These are phyloP conservation scores for Fistularia tabacaria DNA, from an alignment of 2,797 vertebrate species.

Conservation along the genomic window DNA sequence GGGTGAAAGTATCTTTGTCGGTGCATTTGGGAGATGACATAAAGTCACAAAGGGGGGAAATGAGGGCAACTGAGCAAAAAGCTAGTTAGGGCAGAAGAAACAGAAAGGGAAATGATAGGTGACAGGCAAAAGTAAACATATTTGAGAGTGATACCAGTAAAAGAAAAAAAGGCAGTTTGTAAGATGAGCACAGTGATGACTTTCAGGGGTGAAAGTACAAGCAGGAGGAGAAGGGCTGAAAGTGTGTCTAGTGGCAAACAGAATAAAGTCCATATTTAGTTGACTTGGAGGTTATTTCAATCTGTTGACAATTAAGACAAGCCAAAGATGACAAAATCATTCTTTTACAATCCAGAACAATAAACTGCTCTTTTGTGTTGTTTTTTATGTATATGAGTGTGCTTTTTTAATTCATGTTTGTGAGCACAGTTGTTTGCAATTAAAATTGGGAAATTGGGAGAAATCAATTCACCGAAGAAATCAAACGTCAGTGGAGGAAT, in stretches of 20 bases:
- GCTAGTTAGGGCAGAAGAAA: slow-evolving; percentile 7
- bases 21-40: slow-evolving; percentile 9
- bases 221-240: background rate
- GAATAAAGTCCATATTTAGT: slow-evolving; percentile 1
- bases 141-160: slow-evolving; percentile 6
- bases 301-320: background rate
- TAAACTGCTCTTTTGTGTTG: no score
- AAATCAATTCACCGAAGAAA: no score
- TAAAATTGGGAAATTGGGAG: no score
- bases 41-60: slow-evolving; percentile 16
- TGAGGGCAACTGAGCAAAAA: slow-evolving; percentile 35
- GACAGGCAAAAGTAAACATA: slow-evolving; percentile 20
- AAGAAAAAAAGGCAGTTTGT: background rate
- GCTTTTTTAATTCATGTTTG: no score
- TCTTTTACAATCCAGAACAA: no score
- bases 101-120: slow-evolving; percentile 3
- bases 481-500: no score
- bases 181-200: slow-evolving; percentile 4
- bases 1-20: slow-evolving; percentile 5
- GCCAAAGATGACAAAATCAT: no score
- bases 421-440: no score
- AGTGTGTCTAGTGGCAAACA: background rate
- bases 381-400: no score
- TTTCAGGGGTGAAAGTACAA: background rate
- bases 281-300: background rate